Percentiles rank a stretch among this genome's conserved stretches.
Evolutionary conservation across 1,140 invertebrate species (phyloP).

Genomic region (Anadara kagoshimensis): DNA sequence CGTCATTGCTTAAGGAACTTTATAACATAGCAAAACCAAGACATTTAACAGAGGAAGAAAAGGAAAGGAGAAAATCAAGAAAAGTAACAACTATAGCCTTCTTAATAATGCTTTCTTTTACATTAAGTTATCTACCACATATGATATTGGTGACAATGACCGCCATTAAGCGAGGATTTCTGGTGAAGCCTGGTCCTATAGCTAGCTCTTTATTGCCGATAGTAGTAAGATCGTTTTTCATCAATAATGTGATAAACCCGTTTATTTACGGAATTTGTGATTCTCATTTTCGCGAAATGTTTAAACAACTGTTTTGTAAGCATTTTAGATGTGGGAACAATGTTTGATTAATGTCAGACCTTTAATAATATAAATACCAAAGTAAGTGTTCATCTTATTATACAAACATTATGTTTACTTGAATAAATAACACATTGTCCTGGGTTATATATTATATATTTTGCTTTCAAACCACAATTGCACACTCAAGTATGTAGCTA

Average conservation of each 20-base stretch:
- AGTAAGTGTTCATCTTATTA: too few relatives aligned
- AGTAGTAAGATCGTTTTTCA: conserved; percentile 54
- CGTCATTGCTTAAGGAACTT: not conserved
- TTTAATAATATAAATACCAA: too few relatives aligned
- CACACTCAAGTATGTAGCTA: too few relatives aligned
- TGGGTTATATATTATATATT: too few relatives aligned
- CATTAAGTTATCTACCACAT: conserved; percentile 59
- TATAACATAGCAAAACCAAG: not conserved
- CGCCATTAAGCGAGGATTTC: conserved; percentile 48
- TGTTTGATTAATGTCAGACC: too few relatives aligned
- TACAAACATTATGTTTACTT: too few relatives aligned
- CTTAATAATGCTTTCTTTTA: conserved; percentile 53
- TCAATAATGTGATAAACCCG: conserved; percentile 56
- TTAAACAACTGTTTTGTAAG: not conserved
- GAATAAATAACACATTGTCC: too few relatives aligned
- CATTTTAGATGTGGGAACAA: too few relatives aligned
- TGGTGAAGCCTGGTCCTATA: conserved; percentile 23
- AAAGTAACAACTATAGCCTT: conserved; percentile 56
- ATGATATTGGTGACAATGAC: conserved; percentile 43
- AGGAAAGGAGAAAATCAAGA: conserved; percentile 5
- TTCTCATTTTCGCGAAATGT: conserved; percentile 39
- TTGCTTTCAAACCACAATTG: too few relatives aligned
- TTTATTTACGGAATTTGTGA: conserved; percentile 61
- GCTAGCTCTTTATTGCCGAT: conserved; percentile 51
- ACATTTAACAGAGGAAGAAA: not conserved